Base-by-base conservation (phyloP, 1,140 invertebrate genomes). In the Drosophila nebulosa region DNA sequence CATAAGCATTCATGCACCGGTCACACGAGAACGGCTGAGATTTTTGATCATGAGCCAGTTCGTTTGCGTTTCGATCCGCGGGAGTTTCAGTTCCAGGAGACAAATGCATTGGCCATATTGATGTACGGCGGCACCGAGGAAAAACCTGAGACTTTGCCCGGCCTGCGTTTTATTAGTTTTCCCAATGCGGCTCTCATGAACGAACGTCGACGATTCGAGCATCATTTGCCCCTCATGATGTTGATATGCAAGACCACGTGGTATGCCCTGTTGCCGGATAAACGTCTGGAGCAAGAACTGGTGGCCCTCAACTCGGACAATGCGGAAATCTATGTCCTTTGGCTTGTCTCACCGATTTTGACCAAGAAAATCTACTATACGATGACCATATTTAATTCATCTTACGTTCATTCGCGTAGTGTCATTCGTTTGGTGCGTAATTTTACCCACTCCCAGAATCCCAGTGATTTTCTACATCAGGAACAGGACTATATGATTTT, bases 171-270 rank as follows among this genome's bases (percentile, higher is more conserved):
- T 7, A 6, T 81, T 10, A 46, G 51, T 18, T 52, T 42, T 1
- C 46, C 59, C 7, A 81, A 81, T 18, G 5, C 21, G 0, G 73
- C 36, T 1, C 39, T 80, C 0, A 39, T 66, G 0, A 21, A 50
- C 18, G 26, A 64, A 0, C 10, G 39, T 24, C 36, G 14, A 7
- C 58, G 50, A 10, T 58, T 26, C 1, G 36, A 62, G 0, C 6
- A 81, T 22, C 64, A 76, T 65, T 39, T 79, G 46, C 30, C 65
- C 30, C 36, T 79, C 32, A 57, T 63, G 30, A 6, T 81, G 16
- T 66, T 81, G 56, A 65, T 64, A 6, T 69, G 69, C 36, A 67
- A 61, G 2, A 69, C 46, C 53, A 64, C 63, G 0, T 81, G 73
- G 73, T 64, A 58, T 32, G 65, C 68, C 16, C 55, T 72, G 6